Evolutionary conservation across 2,888 invertebrate species (phyloP), one percentile per base, ranked within the genome.

Genomic region (Lycocerus yunnanus): DNA sequence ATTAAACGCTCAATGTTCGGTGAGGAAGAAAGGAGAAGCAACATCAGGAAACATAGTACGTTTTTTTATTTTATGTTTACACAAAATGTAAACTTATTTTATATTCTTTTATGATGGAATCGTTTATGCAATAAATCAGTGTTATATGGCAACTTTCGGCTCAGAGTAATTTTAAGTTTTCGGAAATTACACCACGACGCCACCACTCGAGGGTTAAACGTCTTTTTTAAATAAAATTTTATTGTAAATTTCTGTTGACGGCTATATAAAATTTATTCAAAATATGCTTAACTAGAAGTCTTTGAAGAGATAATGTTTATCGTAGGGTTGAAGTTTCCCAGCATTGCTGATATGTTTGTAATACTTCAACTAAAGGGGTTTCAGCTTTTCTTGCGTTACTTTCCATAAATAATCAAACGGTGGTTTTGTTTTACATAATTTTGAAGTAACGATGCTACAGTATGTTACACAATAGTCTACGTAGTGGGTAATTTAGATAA

Each of bases 1-100:
- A 74, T 74, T 71, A 74, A 58, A 58, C 61, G 60, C 66, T 27
- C 66, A 61, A 71, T 74, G 70, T 61, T 69, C 73, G 43, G n/a
- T 21, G 27, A 61, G 63, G 20, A 21, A 18, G 66, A 65, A 68
- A 72, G 68, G 9, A 43, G 14, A 72, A 65, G 65, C 63, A 65
- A 58, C 24, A 61, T 20, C 24, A 11, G 15, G 60, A 60, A 60
- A 10, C 16, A 63, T n/a, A 18, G 4, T 13, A 43, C 8, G n/a
- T n/a, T n/a, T n/a, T 43, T 43, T 43, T 43, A 43, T 43, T 43
- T 43, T 43, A 43, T 43, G 43, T n/a, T 43, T n/a, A 13, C 43
- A 6, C n/a, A 43, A 43, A 43, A 43, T n/a, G n/a, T 43, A 43
- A 43, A n/a, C 43, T 43, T 43, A 27, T 27, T 27, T 27, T 27